A percentile compares a stretch with the other conserved stretches of the same genome.
These are phyloP conservation scores for Caenorhabditis latens DNA, from an alignment of 1,140 invertebrate species.

Conservation along the genomic window DNA sequence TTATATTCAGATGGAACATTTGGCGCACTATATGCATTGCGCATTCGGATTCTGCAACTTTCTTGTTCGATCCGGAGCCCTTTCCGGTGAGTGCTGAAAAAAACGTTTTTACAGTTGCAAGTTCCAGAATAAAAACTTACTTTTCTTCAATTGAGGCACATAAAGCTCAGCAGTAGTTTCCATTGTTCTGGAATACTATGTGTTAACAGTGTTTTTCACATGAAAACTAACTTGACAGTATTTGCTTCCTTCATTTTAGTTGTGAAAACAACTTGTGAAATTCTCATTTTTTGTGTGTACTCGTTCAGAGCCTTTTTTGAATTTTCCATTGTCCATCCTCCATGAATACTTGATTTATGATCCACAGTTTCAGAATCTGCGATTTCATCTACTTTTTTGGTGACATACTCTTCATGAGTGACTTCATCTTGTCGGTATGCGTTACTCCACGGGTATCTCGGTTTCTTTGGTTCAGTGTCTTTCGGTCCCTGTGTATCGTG, in stretches of 20 bases:
- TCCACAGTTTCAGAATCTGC: constrained; percentile 55
- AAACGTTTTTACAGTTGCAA: background rate
- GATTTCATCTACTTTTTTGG: constrained; percentile 60
- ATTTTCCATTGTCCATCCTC: constrained; percentile 62
- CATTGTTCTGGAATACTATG: background rate
- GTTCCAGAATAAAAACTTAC: background rate
- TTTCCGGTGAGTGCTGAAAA: constrained; percentile 76
- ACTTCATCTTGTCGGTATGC: constrained; percentile 6
- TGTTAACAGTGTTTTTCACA: background rate
- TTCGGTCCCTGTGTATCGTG: background rate
- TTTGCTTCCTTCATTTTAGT: constrained; percentile 45
- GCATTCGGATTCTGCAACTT: constrained; percentile 94
- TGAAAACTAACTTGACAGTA: background rate
- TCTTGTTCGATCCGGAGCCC: constrained; percentile 95
- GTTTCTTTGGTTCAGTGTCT: background rate
- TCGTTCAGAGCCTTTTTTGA: constrained; percentile 57
- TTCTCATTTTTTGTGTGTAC: constrained; percentile 53
- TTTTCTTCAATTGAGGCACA: constrained; percentile 5
- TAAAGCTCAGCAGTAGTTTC: background rate
- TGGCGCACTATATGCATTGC: constrained; percentile 93
- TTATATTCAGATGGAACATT: constrained; percentile 91
- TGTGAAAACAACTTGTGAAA: background rate
- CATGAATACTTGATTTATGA: constrained; percentile 54
- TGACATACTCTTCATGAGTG: constrained; percentile 50
- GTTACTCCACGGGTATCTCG: constrained; percentile 19